These are phyloP conservation scores for Zygothrica quintamaculata DNA, from an alignment of 2,888 invertebrate genomes.

Conservation along the genomic window DNA sequence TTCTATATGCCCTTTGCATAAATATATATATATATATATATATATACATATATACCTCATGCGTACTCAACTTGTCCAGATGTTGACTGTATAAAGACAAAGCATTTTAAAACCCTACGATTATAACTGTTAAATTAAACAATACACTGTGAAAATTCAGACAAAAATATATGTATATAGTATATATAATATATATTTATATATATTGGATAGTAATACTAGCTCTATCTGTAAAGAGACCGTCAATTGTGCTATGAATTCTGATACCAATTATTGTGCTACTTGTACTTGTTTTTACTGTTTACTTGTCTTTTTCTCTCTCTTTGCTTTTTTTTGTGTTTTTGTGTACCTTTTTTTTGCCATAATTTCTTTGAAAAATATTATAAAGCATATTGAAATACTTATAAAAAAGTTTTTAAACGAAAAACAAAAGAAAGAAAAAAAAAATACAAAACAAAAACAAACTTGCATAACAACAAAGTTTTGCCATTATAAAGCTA, in stretches of 20 bases:
- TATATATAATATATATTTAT: too few species aligned
- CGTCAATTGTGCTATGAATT: constrained; percentile 37
- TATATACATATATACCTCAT: too few species aligned
- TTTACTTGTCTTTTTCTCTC: constrained; percentile 7
- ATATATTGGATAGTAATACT: too few species aligned
- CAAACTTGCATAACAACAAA: constrained; percentile 53
- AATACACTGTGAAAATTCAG: too few species aligned
- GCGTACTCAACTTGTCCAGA: too few species aligned
- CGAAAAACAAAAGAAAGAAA: constrained; percentile 22
- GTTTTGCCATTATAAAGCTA: constrained; percentile 68
- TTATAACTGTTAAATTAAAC: too few species aligned
- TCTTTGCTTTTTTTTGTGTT: constrained; percentile 2
- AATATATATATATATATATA: too few species aligned
- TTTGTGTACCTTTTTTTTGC: constrained; percentile 3
- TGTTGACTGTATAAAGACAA: not conserved
- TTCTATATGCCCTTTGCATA: too few species aligned
- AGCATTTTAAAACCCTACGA: not conserved
- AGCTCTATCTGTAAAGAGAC: too few species aligned
- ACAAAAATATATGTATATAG: too few species aligned
- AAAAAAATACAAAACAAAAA: constrained; percentile 16
- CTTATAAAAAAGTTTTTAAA: constrained; percentile 68
- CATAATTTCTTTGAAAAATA: constrained; percentile 16
- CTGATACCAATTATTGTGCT: constrained; percentile 15
- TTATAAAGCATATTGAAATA: constrained; percentile 75
- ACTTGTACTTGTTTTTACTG: constrained; percentile 24